Evolutionary conservation across 1,140 invertebrate genomes (phyloP).

Genomic region (Pantala flavescens): DNA sequence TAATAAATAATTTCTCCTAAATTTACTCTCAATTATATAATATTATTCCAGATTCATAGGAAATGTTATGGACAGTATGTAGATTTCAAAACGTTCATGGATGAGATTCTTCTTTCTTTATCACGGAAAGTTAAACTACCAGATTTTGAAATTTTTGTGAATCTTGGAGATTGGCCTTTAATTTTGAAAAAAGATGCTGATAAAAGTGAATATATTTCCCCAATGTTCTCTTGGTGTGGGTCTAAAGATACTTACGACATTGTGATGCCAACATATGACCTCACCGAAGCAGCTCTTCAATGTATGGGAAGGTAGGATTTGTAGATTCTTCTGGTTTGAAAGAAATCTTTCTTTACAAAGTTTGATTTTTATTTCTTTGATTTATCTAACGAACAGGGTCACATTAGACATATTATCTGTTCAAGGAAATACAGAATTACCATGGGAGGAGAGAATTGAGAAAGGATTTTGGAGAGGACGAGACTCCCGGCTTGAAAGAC

Average conservation of each 20-base stretch:
- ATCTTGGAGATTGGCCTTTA: constrained; percentile 93
- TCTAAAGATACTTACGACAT: constrained; percentile 77
- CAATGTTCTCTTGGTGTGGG: constrained; percentile 96
- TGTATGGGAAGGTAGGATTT: constrained; percentile 69
- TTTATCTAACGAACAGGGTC: constrained; percentile 47
- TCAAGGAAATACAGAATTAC: constrained; percentile 59
- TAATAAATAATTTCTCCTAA: too few species aligned
- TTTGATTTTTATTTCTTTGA: not conserved
- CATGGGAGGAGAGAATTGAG: constrained; percentile 64
- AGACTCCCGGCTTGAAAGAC: constrained; percentile 72
- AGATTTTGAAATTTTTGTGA: constrained; percentile 83
- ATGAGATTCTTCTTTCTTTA: constrained; percentile 75
- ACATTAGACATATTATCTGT: constrained; percentile 82
- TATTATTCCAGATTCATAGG: constrained; percentile 13
- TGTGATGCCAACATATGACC: constrained; percentile 89
- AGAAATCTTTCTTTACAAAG: constrained; percentile 11
- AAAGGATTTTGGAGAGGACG: constrained; percentile 86
- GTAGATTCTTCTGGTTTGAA: not conserved
- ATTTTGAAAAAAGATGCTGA: constrained; percentile 39
- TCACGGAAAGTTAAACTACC: constrained; percentile 72
- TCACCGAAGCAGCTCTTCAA: constrained; percentile 83
- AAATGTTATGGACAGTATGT: constrained; percentile 87
- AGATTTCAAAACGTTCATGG: constrained; percentile 94
- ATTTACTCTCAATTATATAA: constrained; percentile 14
- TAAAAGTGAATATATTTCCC: constrained; percentile 41